Evolutionary conservation across 2,113 vertebrate genomes (phyloP), one percentile per base, ranked within the genome.

Genomic region (Daphoenositta chrysoptera): DNA sequence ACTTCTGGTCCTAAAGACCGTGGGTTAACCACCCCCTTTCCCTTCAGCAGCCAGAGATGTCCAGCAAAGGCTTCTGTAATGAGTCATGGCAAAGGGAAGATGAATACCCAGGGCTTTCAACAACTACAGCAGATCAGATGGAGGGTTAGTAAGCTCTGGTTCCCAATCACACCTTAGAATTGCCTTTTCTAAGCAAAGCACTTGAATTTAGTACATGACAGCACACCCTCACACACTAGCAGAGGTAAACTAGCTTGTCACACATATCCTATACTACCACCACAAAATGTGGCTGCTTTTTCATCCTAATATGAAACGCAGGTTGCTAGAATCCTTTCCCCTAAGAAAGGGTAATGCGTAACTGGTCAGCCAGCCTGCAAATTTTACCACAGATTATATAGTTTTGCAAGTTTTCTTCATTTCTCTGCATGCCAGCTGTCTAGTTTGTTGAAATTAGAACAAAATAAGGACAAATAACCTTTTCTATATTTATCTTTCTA

Each of bases 221-320:
- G 17, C 20, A n/a, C 13, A 53, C 13, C 5, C n/a, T 60, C 13
- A 6, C 23, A 19, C 14, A 3, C 17, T 15, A 45, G 13, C 15
- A 68, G 51, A 44, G 37, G 31, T 64, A 78, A 92, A 50, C 6
- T 28, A 45, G 35, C 15, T 78, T 82, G 33, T 45, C 63, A 61
- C 13, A 35, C 0, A 1, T 27, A 47, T 12, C 8, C 35, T 75
- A 2, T 35, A 60, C 60, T 13, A 51, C 5, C 21, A 35, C 15
- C 24, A 40, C 15, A 60, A 71, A 83, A n/a, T 12, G 13, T 7
- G 27, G 6, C 18, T 75, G 15, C 6, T 66, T 24, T 77, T 65
- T 57, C 5, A 1, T 61, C 18, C 37, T 47, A 23, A 6, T n/a
- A 7, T 33, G 39, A 73, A 64, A 73, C 10, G 10, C 23, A 70